Base-by-base conservation (phyloP, 23 tunicate genomes). In the Phallusia fumigata region DNA sequence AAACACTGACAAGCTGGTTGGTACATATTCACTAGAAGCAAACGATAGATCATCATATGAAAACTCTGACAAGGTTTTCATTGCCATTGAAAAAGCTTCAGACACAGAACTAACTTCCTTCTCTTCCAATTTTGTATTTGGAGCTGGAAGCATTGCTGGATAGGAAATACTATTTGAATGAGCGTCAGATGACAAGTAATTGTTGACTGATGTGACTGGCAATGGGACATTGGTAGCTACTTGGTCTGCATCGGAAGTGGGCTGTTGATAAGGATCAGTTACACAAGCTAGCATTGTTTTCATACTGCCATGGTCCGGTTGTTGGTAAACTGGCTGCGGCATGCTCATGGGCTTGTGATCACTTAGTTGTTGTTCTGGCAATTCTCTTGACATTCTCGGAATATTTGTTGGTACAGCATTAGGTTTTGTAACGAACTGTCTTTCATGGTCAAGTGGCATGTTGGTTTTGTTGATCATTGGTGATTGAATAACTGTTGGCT, bases 11-110 rank as follows among this genome's bases (percentile, higher is more conserved):
- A 50, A 75, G 26, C 78, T 75, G 30, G 82, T 74, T 24, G 81
- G 80, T 19, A 82, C 33, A 45, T 82, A 87, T 13, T 87, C 91
- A 40, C 35, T 16, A 0, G 82, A 16, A 40, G 53, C 35, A 58
- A 18, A 64, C 15, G 79, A 81, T 0, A 85, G 75, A 33, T 76
- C 86, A 26, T 92, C 91, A 80, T 92, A 92, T 19, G 90, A 90
- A 73, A 87, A 92, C n/a, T 92, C 97, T 19, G 97, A 92, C 35
- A 92, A 52, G 31, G 97, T 78, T 65, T 80, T 87, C 97, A 92
- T 87, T 0, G 97, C 97, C 88, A 73, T 81, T 21, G 97, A 92
- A 33, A 92, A 79, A 19, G 88, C 97, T 76, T 87, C 97, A 28
- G 97, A 92, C 21, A 92, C 91, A 36, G 97, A 33, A 28, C 34